phyloP scores from a whole-genome alignment of 2,113 vertebrate species.

The Anser brachyrhynchus region DNA sequence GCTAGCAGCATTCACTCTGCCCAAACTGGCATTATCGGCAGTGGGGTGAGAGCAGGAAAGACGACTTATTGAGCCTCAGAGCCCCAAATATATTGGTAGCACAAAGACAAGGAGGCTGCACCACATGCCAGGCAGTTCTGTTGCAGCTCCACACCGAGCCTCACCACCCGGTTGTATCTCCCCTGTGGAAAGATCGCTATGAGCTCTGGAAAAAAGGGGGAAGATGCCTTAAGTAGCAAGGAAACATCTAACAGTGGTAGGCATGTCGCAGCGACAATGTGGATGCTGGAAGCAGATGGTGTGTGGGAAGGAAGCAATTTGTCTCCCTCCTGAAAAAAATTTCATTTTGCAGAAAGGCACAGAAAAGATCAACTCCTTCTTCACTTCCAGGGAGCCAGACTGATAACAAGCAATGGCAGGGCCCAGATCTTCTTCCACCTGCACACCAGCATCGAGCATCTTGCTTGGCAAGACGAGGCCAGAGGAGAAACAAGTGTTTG shows the following conservation, averaged over 20 bases:
- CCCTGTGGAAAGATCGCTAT: not conserved
- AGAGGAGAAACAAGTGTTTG: not conserved
- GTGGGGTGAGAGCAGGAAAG: not conserved
- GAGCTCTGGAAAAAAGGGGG: not conserved
- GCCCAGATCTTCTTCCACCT: not conserved
- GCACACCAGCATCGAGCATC: not conserved
- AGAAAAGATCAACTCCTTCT: not conserved
- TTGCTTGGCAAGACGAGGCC: not conserved
- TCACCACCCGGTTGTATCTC: fast-evolving
- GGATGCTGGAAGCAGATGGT: not conserved
- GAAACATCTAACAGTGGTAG: not conserved
- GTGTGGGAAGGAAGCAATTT: not conserved
- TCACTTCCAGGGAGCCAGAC: not conserved
- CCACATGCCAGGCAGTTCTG: fast-evolving
- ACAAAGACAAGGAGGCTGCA: not conserved
- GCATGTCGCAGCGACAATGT: not conserved
- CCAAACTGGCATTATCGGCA: not conserved
- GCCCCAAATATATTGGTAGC: not conserved
- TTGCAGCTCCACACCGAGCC: not conserved
- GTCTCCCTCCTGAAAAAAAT: not conserved
- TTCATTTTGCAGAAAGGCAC: not conserved
- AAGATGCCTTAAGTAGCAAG: not conserved
- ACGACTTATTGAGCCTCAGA: not conserved
- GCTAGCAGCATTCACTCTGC: not conserved
- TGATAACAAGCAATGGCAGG: not conserved